Conservation (phyloP, 2,888 invertebrate species). For the Pemphredon lugubris region DNA sequence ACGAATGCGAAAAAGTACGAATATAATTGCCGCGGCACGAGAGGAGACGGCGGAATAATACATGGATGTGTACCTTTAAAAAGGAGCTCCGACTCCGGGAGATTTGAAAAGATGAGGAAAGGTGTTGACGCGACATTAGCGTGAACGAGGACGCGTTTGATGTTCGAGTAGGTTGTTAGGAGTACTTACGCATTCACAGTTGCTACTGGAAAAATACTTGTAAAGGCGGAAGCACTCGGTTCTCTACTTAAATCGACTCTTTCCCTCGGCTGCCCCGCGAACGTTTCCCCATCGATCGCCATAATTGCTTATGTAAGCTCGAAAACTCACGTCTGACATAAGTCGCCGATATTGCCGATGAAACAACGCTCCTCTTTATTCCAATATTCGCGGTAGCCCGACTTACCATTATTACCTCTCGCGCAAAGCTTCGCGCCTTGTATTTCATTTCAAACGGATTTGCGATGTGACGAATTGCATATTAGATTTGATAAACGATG, state of each 20-base stretch:
- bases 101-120: slow-evolving; percentile 12
- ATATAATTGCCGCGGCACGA: slow-evolving; percentile 52
- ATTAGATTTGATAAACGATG: no score
- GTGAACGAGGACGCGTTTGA: slow-evolving; percentile 40
- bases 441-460: no score
- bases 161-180: slow-evolving; percentile 45
- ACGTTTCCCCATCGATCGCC: slow-evolving; percentile 29
- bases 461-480: no score
- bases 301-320: slow-evolving; percentile 45
- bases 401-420: neutral
- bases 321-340: slow-evolving; percentile 5
- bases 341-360: slow-evolving; percentile 10
- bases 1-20: slow-evolving; percentile 21
- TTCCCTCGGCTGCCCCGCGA: slow-evolving; percentile 3
- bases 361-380: slow-evolving; percentile 13
- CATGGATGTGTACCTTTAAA: slow-evolving; percentile 19
- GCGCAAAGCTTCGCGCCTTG: no score
- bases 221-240: slow-evolving; percentile 26
- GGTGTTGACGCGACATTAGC: slow-evolving; percentile 2
- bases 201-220: slow-evolving; percentile 34
- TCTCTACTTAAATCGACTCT: slow-evolving; percentile 46
- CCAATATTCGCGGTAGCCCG: neutral
- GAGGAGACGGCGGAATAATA: slow-evolving; percentile 46
- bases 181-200: slow-evolving; percentile 36
- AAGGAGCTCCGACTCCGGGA: slow-evolving; percentile 7